phyloP scores from a whole-genome alignment of 2,888 invertebrate genomes.

The Pseudoips prasinana region DNA sequence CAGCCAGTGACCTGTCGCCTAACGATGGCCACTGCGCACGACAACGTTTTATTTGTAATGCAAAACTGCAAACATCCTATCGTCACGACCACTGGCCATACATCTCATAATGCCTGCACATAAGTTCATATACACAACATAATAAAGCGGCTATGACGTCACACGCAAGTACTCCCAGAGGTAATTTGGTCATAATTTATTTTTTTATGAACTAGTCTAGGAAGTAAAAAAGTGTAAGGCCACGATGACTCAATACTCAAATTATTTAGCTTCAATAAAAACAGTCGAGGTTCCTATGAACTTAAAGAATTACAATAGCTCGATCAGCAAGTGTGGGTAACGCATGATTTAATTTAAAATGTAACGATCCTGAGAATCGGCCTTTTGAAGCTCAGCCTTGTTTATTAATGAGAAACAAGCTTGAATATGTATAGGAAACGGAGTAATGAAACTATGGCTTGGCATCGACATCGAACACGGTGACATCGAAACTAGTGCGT shows the following conservation, averaged over 20 bases:
- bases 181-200: conserved; percentile 21
- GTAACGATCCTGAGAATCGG: too few relatives aligned
- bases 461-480: too few relatives aligned
- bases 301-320: too few relatives aligned
- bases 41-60: conserved; percentile 65
- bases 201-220: conserved; percentile 24
- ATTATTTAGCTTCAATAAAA: conserved; percentile 15
- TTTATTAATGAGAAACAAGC: too few relatives aligned
- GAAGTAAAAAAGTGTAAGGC: conserved; percentile 32
- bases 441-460: too few relatives aligned
- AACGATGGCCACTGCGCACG: conserved; percentile 45
- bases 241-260: conserved; percentile 27
- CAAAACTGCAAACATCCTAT: conserved; percentile 63
- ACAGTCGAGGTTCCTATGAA: conserved; percentile 3
- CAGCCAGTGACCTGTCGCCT: conserved; percentile 47
- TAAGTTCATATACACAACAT: conserved; percentile 12
- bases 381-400: too few relatives aligned
- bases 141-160: conserved; percentile 18
- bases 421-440: too few relatives aligned
- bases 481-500: too few relatives aligned
- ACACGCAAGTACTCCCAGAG: conserved; percentile 12
- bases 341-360: too few relatives aligned
- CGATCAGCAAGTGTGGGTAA: too few relatives aligned
- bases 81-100: conserved; percentile 40
- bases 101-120: conserved; percentile 14